phyloP scores from a whole-genome alignment of 2,797 vertebrate genomes.

The Aldrovandia affinis region DNA sequence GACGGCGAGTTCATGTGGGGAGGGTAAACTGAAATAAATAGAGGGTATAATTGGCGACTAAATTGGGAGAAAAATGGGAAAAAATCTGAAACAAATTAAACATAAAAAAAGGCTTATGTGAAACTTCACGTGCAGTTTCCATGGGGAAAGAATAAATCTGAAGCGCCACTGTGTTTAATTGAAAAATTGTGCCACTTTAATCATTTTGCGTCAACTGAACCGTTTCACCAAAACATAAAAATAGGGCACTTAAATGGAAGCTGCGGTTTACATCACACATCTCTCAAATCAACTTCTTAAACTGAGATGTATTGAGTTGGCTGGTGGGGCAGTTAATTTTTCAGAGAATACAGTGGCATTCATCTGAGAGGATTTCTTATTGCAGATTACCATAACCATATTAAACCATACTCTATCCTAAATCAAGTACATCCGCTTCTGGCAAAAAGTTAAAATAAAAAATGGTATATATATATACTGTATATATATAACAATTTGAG shows the following conservation, averaged over 20 bases:
- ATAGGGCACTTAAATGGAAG: neutral
- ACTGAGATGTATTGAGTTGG: neutral
- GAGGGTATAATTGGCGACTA: too few relatives aligned
- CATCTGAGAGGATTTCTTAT: neutral
- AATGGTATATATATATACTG: too few relatives aligned
- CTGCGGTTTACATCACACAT: neutral
- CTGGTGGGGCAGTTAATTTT: too few relatives aligned
- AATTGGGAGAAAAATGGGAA: too few relatives aligned
- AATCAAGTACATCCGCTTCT: too few relatives aligned
- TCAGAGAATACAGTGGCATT: too few relatives aligned
- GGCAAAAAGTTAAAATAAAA: too few relatives aligned
- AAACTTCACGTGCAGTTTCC: slow-evolving; percentile 18
- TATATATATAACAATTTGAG: too few relatives aligned
- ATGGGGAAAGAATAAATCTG: neutral
- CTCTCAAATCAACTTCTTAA: neutral
- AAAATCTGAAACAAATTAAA: too few relatives aligned
- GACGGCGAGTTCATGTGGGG: too few relatives aligned
- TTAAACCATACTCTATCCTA: neutral
- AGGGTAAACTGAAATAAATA: too few relatives aligned
- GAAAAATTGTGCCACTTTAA: neutral
- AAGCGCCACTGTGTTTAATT: neutral
- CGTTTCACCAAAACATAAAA: neutral
- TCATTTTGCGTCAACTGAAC: neutral
- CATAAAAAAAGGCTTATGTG: too few relatives aligned
- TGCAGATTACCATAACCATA: neutral